Evolutionary conservation across 2,797 vertebrate genomes (phyloP), one percentile per base, ranked within the genome.

Genomic region (Semaprochilodus insignis): DNA sequence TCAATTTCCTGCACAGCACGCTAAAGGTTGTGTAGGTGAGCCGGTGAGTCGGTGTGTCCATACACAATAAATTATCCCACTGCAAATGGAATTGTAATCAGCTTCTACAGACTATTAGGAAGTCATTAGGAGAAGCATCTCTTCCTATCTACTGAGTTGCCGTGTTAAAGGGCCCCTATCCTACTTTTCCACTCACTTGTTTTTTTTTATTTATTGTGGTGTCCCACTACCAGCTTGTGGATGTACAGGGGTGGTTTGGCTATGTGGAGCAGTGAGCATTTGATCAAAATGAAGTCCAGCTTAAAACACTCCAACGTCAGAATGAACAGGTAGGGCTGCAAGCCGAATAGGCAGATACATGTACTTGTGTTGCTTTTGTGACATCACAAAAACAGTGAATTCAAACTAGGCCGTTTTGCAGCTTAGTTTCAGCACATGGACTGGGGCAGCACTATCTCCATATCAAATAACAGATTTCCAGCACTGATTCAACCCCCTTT

Each of bases 381-480:
- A 13, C 44, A 48, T 48, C 11, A 11, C 44, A 48, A 48, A 44
- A 11, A 48, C 10, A 13, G 1, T 13, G 6, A 48, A 48, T 48
- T 11, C 44, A 0, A 48, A 40, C 5, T 40, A 40, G 40, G 40
- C 8, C 0, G 44, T 48, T 48, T 48, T 11, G 44, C 11, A 48
- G 44, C 10, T 13, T 48, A 13, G 44, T 0, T 48, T 13, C 10
- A 2, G 10, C 11, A 48, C 10, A 13, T 48, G 44, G 44, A 48
- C 8, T 11, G 10, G 3, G 15, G 10, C 15, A 52, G 19, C 51
- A 80, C 34, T 71, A 76, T 81, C 48, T 84, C 82, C 66, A 40
- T 63, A 44, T 77, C 78, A 72, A 84, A 59, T 72, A 21, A 19
- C 74, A 80, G 48, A 55, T 44, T 67, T 67, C 19, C 2, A 73